Base-by-base conservation (phyloP, 2,113 vertebrate species). In the Gobiocypris rarus region DNA sequence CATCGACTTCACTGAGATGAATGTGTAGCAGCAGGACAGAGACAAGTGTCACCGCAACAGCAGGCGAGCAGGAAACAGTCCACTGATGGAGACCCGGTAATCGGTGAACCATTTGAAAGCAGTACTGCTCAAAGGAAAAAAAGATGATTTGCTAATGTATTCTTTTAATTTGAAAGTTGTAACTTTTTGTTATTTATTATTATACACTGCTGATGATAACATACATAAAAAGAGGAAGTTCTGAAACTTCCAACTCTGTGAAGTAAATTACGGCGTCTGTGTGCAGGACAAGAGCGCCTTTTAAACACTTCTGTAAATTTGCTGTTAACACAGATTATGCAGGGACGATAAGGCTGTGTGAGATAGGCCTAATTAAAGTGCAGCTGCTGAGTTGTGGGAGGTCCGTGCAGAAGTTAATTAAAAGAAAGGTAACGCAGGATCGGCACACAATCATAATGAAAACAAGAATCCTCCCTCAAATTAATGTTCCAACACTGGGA, bases 381-480 rank as follows among this genome's bases (percentile, higher is more conserved):
- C 78, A 11, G 28, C 80, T 52, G 58, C 84, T 79, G 86, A 67
- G 26, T 80, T 80, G 90, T 86, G 85, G 82, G 83, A 65, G 22
- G 69, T 61, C 65, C 84, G 19, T 43, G 5, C 43, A 52, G 22
- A 85, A 85, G 79, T 88, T 91, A 90, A 92, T 94, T 90, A 90
- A 86, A 85, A 19, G 0, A 54, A 86, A 74, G 28, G 58, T 86
- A 89, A 87, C 13, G 48, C 70, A 61, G 52, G 54, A 41, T 88
- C 28, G 28, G 5, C 56, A 31, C 5, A 10, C n/a, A 45, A 73
- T 54, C 41, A 50, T 73, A 74, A 52, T 28, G 74, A 85, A 84
- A 86, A 82, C 61, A 83, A 43, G 26, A 76, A 56, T 43, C 28
- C 77, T 54, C 34, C 43, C n/a, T 88, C 54, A 85, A 87, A 88